Evolutionary conservation across 2,113 vertebrate genomes (phyloP), one percentile per base, ranked within the genome.

Genomic region (Siphamia tubifer): DNA sequence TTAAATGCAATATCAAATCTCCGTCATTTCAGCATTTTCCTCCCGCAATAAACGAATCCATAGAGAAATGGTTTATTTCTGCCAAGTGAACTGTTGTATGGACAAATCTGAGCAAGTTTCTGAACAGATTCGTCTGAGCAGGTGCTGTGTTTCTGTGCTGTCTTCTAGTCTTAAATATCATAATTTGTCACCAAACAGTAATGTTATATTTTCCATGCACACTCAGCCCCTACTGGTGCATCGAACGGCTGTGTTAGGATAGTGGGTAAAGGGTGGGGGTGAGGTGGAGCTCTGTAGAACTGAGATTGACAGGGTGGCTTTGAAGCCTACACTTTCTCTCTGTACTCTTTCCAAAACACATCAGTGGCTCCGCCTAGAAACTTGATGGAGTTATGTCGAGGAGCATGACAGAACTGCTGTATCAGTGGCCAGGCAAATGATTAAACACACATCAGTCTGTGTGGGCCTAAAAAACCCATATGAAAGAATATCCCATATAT

Each of bases 261-360:
- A 48, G 47, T n/a, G 73, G 68, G 35, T 43, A 39, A 42, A 44
- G 32, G 66, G 71, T 15, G 28, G 65, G 48, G 51, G 65, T 40
- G 65, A 63, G 42, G 60, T 62, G 74, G 79, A 67, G 56, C 53
- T 53, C 60, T 68, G 76, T 35, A 77, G 82, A 80, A 66, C n/a
- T 75, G 42, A 79, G 84, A 85, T 60, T 86, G 89, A 88, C 85
- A 89, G 73, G 52, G 70, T 47, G 48, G 74, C 83, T 83, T 82
- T 83, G 53, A 87, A 88, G 83, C 64, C 81, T 63, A 63, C 38
- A 72, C 79, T 69, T 85, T 89, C 83, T 73, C 77, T 90, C 62
- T 89, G 77, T 87, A 86, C 79, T 82, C 79, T 28, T 70, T 90
- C 85, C 90, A 92, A 85, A 77, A 87, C 85, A 87, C 83, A 90